Base-by-base conservation (phyloP, 2,888 invertebrate genomes). In the Stenichneumon culpator region DNA sequence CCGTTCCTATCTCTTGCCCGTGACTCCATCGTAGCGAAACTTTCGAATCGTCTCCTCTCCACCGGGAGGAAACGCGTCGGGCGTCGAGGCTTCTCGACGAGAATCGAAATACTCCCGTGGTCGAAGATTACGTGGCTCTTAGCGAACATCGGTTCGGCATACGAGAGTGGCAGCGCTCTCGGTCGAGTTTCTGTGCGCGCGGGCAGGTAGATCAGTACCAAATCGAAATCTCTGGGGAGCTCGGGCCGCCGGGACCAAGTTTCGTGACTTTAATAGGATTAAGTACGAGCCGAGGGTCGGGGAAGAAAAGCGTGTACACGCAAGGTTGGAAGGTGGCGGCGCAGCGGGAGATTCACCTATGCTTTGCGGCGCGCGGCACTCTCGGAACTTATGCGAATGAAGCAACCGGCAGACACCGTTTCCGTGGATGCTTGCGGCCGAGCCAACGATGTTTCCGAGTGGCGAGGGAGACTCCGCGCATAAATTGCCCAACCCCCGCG, bases 181-280 rank as follows among this genome's bases (percentile, higher is more conserved):
- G 25, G 47, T 44, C 25, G 44, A 36, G 63, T 63, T 50, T 65
- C 50, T 65, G 22, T 75, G 22, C 50, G 63, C 63, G n/a, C 75
- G 19, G 50, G 47, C 25, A 22, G 73, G 79, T 39, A 75, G 79
- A 83, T 83, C 75, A 75, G 70, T 65, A 77, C 50, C 50, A 47
- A 79, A 75, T 75, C 54, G 63, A 84, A 86, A 77, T 80, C 82
- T 82, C 47, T 16, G 77, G 75, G 70, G 16, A 14, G 14, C 25
- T 60, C 28, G 44, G 67, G 50, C 54, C 70, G 65, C 75, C 57
- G 70, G 69, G 79, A 70, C 78, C 14, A 88, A 90, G 90, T 90
- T 90, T 87, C 83, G 69, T 82, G 86, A 89, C 88, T 90, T 88
- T 90, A 87, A 89, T 89, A 88, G 88, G 89, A 89, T 90, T 89